Conservation (phyloP, 1,140 invertebrate species). For the Leptinotarsa defecta region DNA sequence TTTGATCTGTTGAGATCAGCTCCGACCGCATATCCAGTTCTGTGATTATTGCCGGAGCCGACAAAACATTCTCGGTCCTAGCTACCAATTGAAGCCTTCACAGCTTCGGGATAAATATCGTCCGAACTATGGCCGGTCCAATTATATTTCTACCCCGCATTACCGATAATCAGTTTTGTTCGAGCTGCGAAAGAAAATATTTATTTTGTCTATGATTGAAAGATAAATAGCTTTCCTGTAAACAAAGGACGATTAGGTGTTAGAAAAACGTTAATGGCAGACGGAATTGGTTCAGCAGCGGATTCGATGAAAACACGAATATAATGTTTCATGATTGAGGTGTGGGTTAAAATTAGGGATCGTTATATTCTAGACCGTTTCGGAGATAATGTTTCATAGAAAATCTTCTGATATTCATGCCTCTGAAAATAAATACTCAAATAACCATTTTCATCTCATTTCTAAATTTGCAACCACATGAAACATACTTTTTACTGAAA, state of each 20-base stretch:
- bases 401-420: too few species aligned
- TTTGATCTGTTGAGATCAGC: constrained; percentile 54
- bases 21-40: constrained; percentile 48
- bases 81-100: constrained; percentile 43
- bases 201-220: constrained; percentile 30
- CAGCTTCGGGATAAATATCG: constrained; percentile 32
- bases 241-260: constrained; percentile 10
- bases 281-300: not conserved
- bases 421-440: too few species aligned
- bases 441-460: too few species aligned
- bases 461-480: too few species aligned
- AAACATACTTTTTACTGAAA: too few species aligned
- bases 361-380: too few species aligned
- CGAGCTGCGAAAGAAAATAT: constrained; percentile 26
- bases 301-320: too few species aligned
- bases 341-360: too few species aligned
- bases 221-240: constrained; percentile 14
- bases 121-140: constrained; percentile 19
- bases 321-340: too few species aligned
- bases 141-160: constrained; percentile 31
- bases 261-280: not conserved
- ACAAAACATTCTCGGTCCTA: constrained; percentile 46
- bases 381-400: too few species aligned
- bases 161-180: constrained; percentile 20
- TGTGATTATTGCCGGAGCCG: constrained; percentile 55